Conservation (phyloP, 2,797 vertebrate species). For the Nannoperca obscura region DNA sequence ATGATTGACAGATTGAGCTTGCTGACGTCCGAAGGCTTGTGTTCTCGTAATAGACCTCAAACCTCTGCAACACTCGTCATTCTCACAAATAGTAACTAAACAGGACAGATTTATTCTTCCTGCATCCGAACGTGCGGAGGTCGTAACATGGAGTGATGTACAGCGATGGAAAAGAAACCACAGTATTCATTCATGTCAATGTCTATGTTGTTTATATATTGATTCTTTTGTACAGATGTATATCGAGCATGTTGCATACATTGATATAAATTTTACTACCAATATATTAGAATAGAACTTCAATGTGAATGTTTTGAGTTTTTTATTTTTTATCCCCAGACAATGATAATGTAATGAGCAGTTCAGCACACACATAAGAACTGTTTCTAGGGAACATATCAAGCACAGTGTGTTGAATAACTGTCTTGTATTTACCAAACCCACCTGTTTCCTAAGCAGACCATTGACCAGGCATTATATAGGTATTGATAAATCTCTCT, state of each 20-base stretch:
- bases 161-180: constrained; percentile 49
- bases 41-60: constrained; percentile 17
- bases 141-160: constrained; percentile 45
- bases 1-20: constrained; percentile 39
- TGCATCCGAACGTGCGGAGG: constrained; percentile 16
- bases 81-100: constrained; percentile 38
- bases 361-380: constrained; percentile 9
- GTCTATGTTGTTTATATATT: constrained; percentile 71
- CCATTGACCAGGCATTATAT: not conserved
- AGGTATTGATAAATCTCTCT: constrained; percentile 4
- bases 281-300: constrained; percentile 60
- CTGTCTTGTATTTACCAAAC: constrained; percentile 11
- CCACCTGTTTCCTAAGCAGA: constrained; percentile 9
- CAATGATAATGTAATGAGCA: constrained; percentile 27
- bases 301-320: constrained; percentile 65
- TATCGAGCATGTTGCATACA: constrained; percentile 84
- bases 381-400: constrained; percentile 18
- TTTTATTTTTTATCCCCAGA: constrained; percentile 4
- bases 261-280: constrained; percentile 72
- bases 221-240: constrained; percentile 83
- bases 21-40: constrained; percentile 35
- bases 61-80: constrained; percentile 19
- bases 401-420: constrained; percentile 14
- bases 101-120: constrained; percentile 30
- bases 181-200: constrained; percentile 74